Evolutionary conservation across 2,113 vertebrate species (phyloP), one percentile per base, ranked within the genome.

Genomic region (Isichthys henryi): DNA sequence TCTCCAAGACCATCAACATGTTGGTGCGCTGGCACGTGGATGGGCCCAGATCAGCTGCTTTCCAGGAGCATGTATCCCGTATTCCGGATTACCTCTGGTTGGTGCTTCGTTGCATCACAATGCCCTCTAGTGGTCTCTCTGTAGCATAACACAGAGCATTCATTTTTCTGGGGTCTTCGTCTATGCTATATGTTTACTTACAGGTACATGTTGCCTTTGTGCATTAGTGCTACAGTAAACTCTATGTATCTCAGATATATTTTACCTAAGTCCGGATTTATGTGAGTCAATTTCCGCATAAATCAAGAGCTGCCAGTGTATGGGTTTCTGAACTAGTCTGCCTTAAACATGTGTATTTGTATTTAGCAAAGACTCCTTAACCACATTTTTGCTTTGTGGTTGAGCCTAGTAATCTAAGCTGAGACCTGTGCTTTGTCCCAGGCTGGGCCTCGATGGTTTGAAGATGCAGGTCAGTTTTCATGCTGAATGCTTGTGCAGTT

Each of bases 1-100:
- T 99, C 92, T 99, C 98, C 0, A 99, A 99, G 93, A 97, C 96
- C 0, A 97, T 99, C 92, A 99, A 99, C 92, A 99, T 99, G 98
- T 92, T 99, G 80, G 97, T 98, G 86, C 96, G 98, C 90, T 99
- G 98, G 98, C 91, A 95, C 0, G 93, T 95, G 88, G 98, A 99
- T 0, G 98, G 98, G 45, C 95, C 97, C 0, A 58, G 94, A 31
- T 99, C 98, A 9, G 3, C 94, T 3, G 95, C 88, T 80, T 98
- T 99, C 92, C 96, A 96, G 93, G 96, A 98, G 86, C 98, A 99
- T 0, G 94, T 99, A 82, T 96, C 96, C 90, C 96, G 98, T 92
- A 98, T 99, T 90, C 94, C 97, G 0, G 98, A 99, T 92, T 99
- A 97, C 89, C 97, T 99, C 50, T 99, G 98, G 98, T 99, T 92